A percentile compares a stretch with the other conserved stretches of the same genome.
phyloP scores from a whole-genome alignment of 2,888 invertebrate species.

The Diarsia brunnea region DNA sequence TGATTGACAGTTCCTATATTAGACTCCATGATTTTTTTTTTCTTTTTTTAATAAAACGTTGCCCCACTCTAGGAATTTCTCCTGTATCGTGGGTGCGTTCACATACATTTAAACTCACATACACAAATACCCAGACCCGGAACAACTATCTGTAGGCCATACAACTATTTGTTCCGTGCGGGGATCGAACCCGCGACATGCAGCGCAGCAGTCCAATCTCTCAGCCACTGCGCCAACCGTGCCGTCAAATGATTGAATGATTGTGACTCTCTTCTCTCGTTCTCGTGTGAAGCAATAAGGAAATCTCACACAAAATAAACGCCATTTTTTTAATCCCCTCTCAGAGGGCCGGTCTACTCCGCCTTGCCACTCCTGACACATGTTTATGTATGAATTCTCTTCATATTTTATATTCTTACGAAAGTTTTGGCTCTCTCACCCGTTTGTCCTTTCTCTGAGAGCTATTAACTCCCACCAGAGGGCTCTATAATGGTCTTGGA shows the following conservation, averaged over 20 bases:
- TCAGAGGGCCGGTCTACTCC: constrained; percentile 13
- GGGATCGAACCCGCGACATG: no score
- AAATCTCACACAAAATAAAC: constrained; percentile 5
- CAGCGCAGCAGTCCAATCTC: no score
- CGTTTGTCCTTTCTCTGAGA: constrained; percentile 73
- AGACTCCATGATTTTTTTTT: no score
- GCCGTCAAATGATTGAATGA: no score
- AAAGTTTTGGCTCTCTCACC: constrained; percentile 49
- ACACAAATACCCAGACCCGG: no score
- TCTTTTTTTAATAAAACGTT: no score
- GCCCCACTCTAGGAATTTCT: no score
- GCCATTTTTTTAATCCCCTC: constrained; percentile 24
- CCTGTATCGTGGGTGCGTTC: no score
- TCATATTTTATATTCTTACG: constrained; percentile 61
- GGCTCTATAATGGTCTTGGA: constrained; percentile 82
- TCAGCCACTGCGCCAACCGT: no score
- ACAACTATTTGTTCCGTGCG: no score
- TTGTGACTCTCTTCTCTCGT: neutral
- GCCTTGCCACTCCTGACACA: constrained; percentile 30
- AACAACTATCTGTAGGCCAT: no score
- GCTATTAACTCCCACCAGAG: constrained; percentile 83
- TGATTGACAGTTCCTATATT: neutral
- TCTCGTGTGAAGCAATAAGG: neutral
- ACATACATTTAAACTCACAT: no score
- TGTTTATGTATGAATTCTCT: constrained; percentile 51